Evolutionary conservation across 2,797 vertebrate species (phyloP).

Genomic region (Meriones psammophilus): DNA sequence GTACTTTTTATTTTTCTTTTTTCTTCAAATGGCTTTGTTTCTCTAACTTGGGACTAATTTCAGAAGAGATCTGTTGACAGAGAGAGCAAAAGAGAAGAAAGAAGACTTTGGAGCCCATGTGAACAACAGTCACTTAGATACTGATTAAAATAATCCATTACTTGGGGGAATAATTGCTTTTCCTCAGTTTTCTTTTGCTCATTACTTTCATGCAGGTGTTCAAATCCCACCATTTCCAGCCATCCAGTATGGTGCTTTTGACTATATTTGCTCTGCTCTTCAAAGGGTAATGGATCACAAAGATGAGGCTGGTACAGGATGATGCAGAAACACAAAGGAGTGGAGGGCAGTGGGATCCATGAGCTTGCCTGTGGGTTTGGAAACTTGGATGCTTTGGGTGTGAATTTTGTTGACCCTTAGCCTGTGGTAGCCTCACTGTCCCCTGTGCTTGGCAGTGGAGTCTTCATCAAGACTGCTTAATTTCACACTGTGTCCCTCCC

Average conservation of each 20-base stretch:
- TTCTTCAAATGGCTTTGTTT: slow-evolving; percentile 32
- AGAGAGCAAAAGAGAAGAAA: background rate
- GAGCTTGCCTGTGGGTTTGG: background rate
- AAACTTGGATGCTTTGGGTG: background rate
- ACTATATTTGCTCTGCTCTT: slow-evolving; percentile 25
- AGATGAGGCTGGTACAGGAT: background rate
- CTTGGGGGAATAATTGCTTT: slow-evolving; percentile 35
- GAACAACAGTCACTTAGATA: slow-evolving; percentile 1
- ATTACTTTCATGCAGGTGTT: slow-evolving; percentile 69
- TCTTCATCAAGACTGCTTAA: slow-evolving; percentile 23
- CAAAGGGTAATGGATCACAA: background rate
- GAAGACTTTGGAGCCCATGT: slow-evolving; percentile 24
- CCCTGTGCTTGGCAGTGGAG: background rate
- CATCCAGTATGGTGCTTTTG: slow-evolving; percentile 5
- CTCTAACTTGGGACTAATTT: slow-evolving; percentile 55
- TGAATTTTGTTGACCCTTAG: background rate
- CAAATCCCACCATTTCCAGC: slow-evolving; percentile 26
- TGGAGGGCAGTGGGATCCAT: background rate
- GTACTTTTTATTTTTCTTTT: background rate
- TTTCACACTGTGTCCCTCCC: slow-evolving; percentile 16
- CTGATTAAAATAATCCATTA: slow-evolving; percentile 59
- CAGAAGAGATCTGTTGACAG: background rate
- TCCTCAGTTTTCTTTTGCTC: slow-evolving; percentile 9
- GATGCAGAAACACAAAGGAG: background rate
- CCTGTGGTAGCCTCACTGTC: background rate